Evolutionary conservation across 23 tunicate genomes (phyloP).

Genomic region (Clavelina lepadiformis): DNA sequence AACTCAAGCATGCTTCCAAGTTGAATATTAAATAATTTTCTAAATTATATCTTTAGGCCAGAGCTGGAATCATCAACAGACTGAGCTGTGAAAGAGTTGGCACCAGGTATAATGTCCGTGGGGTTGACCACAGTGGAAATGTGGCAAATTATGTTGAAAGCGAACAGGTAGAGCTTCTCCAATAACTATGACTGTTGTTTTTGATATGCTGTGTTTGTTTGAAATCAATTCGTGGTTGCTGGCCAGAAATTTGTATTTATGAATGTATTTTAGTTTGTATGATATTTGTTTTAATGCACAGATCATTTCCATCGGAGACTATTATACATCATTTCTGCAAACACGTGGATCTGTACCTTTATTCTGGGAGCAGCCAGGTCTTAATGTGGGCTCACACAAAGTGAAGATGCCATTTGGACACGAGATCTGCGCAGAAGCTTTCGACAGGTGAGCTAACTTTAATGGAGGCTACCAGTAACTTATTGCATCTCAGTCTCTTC

Average conservation of each 20-base stretch:
- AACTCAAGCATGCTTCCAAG: no score
- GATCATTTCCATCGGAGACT: slow-evolving; percentile 57
- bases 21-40: no score
- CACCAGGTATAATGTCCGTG: slow-evolving; percentile 86
- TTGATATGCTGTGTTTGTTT: background rate
- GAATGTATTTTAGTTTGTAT: background rate
- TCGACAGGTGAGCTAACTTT: slow-evolving; percentile 31
- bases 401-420: slow-evolving; percentile 44
- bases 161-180: slow-evolving; percentile 55
- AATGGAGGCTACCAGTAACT: background rate
- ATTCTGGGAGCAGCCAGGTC: slow-evolving; percentile 97
- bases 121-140: slow-evolving; percentile 66
- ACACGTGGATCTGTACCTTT: slow-evolving; percentile 94
- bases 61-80: slow-evolving; percentile 69
- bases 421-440: slow-evolving; percentile 51
- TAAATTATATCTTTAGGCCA: slow-evolving; percentile 31
- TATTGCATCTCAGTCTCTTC: background rate
- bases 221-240: no score
- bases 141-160: slow-evolving; percentile 98
- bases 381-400: slow-evolving; percentile 95
- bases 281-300: background rate
- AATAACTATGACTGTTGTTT: background rate
- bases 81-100: slow-evolving; percentile 93
- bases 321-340: slow-evolving; percentile 59
- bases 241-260: background rate